phyloP scores from a whole-genome alignment of 1,140 invertebrate species.

The Bombus soroeensis region DNA sequence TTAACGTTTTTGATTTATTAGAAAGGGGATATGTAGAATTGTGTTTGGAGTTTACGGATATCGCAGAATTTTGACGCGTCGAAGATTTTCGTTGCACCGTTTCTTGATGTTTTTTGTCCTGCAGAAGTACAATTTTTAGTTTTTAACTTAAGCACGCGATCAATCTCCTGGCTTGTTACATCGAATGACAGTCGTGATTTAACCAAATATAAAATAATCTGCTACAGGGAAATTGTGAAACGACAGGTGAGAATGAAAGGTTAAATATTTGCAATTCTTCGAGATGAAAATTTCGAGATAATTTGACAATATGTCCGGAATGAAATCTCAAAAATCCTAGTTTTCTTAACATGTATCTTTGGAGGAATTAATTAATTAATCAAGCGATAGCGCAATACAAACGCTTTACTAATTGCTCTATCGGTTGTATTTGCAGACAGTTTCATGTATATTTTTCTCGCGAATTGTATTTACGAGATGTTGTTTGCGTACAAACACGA shows the following conservation, averaged over 20 bases:
- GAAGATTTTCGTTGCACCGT: neutral
- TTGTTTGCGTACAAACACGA: neutral
- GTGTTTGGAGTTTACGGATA: neutral
- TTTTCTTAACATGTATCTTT: neutral
- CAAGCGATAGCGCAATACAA: neutral
- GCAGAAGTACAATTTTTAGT: too few species aligned
- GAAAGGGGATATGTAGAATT: neutral
- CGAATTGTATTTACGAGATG: neutral
- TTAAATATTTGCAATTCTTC: neutral
- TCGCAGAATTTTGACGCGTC: too few species aligned
- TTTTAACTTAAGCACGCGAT: too few species aligned
- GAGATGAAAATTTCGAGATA: neutral
- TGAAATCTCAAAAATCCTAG: neutral
- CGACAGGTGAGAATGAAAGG: too few species aligned
- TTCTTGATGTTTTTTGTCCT: too few species aligned
- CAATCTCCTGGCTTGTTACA: too few species aligned
- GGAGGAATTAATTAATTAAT: neutral
- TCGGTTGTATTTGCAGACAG: neutral
- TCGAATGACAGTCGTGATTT: too few species aligned
- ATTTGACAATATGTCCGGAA: neutral
- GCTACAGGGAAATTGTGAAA: too few species aligned
- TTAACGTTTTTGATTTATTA: neutral
- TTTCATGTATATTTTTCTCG: neutral
- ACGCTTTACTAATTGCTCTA: neutral
- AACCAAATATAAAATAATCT: too few species aligned